phyloP scores from a whole-genome alignment of 2,113 vertebrate genomes.

The Indicator indicator region DNA sequence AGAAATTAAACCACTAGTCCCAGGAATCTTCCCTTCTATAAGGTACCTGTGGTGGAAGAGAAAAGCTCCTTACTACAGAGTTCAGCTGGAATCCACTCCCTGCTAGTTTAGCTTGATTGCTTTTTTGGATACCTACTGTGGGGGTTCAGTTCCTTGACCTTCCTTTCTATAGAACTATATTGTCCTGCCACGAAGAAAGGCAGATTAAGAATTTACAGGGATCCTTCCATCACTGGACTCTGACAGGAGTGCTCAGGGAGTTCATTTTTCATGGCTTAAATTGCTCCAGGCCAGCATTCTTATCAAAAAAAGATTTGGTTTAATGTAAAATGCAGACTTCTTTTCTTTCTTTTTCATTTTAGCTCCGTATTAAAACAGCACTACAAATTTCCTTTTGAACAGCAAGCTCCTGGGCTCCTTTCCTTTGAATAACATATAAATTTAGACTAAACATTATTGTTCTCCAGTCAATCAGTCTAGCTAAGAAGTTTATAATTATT shows the following conservation, averaged over 20 bases:
- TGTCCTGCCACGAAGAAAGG: conserved; percentile 81
- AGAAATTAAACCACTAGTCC: conserved; percentile 90
- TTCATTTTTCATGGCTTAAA: conserved; percentile 86
- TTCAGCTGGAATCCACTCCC: conserved; percentile 87
- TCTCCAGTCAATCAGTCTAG: conserved; percentile 61
- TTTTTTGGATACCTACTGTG: conserved; percentile 89
- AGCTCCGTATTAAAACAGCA: conserved; percentile 50
- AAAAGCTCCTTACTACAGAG: conserved; percentile 83
- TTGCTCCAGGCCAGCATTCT: conserved; percentile 80
- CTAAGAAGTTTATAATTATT: conserved; percentile 75
- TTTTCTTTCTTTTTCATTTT: conserved; percentile 67
- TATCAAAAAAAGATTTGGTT: conserved; percentile 77
- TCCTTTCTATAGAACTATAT: conserved; percentile 85
- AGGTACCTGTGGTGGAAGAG: conserved; percentile 85
- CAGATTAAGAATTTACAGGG: conserved; percentile 92
- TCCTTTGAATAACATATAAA: conserved; percentile 64
- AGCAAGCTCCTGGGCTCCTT: conserved; percentile 41
- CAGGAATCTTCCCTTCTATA: conserved; percentile 88
- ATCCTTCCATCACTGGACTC: conserved; percentile 86
- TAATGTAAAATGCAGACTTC: conserved; percentile 73
- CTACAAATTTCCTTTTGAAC: conserved; percentile 61
- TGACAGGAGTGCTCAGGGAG: conserved; percentile 80
- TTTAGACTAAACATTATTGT: conserved; percentile 59
- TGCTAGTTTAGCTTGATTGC: conserved; percentile 92
- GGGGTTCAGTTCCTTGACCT: conserved; percentile 83